Evolutionary conservation across 2,797 vertebrate genomes (phyloP).

Genomic region (Myotis myotis): DNA sequence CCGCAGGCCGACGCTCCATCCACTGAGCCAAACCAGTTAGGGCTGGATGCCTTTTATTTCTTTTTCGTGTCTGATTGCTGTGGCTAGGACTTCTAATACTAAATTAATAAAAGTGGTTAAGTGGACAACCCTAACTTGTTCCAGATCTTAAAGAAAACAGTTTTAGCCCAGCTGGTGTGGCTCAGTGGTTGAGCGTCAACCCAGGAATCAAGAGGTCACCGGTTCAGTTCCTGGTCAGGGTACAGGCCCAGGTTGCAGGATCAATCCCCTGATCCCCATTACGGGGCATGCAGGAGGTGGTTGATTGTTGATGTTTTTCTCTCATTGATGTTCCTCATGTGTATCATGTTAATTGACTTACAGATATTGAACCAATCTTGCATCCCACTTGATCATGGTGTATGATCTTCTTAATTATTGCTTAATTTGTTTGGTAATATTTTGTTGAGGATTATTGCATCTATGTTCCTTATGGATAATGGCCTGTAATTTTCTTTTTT

Average conservation of each 20-base stretch:
- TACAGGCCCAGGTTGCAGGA: no score
- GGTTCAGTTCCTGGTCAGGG: no score
- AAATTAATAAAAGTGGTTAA: background rate
- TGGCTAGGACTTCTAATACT: background rate
- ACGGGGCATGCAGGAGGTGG: no score
- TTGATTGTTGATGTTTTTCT: no score
- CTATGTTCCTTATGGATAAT: background rate
- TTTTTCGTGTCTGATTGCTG: background rate
- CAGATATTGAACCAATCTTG: background rate
- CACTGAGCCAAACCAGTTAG: no score
- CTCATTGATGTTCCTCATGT: background rate
- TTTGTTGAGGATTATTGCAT: background rate
- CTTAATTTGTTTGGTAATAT: background rate
- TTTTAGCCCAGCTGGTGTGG: no score
- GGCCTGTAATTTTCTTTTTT: background rate
- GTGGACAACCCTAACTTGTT: background rate
- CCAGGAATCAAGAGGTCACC: no score
- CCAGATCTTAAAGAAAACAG: background rate
- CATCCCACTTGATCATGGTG: background rate
- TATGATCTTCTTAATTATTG: background rate
- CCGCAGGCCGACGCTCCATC: no score
- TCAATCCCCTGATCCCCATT: no score
- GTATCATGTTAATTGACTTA: background rate
- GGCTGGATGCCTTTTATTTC: background rate
- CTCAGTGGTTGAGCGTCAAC: no score